Evolutionary conservation across 2,797 vertebrate genomes (phyloP).

Genomic region (Iguana delicatissima): DNA sequence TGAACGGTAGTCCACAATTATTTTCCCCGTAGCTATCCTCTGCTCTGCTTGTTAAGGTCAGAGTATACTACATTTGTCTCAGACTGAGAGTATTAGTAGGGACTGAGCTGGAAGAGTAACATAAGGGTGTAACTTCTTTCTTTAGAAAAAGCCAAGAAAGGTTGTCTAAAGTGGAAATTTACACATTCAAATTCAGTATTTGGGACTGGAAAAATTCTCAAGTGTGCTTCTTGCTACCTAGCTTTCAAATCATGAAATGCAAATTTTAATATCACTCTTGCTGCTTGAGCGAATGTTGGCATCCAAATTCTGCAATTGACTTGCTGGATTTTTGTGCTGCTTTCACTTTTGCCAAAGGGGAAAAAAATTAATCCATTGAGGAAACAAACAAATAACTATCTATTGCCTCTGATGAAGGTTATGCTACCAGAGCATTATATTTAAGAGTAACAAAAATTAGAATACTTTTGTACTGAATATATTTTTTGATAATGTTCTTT

Average conservation of each 20-base stretch:
- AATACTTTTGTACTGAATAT: too few relatives aligned
- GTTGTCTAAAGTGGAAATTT: neutral
- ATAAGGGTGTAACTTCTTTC: neutral
- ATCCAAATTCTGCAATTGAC: neutral
- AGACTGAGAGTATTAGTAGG: neutral
- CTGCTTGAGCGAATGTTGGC: neutral
- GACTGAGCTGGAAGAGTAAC: neutral
- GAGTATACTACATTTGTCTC: neutral
- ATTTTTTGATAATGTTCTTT: too few relatives aligned
- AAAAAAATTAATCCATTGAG: neutral
- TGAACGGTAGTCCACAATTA: neutral
- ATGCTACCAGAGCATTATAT: too few relatives aligned
- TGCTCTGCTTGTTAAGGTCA: neutral
- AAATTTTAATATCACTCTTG: neutral
- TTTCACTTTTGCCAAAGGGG: neutral
- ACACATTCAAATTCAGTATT: constrained; percentile 1
- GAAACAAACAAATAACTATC: neutral
- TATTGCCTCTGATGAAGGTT: neutral
- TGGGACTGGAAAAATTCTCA: neutral
- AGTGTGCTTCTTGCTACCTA: neutral
- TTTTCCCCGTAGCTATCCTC: neutral
- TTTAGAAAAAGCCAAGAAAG: neutral
- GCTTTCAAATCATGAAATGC: neutral
- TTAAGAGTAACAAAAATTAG: too few relatives aligned
- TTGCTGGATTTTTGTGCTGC: neutral